phyloP scores from a whole-genome alignment of 2,888 invertebrate species.

The Aromia moschata region DNA sequence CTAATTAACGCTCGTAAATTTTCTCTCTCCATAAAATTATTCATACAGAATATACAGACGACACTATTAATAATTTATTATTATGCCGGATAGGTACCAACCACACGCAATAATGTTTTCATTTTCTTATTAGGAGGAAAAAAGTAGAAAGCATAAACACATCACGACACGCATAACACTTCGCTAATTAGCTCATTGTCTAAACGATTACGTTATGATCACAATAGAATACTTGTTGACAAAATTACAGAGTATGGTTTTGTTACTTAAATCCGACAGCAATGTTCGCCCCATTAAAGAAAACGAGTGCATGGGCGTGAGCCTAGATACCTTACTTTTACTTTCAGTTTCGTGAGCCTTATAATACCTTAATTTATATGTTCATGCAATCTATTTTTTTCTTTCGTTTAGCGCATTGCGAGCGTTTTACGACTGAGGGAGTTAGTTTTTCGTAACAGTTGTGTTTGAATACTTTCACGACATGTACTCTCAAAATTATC shows the following conservation, averaged over 20 bases:
- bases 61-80: no score
- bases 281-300: conserved; percentile 18
- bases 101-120: conserved; percentile 10
- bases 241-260: conserved; percentile 17
- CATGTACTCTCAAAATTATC: background rate
- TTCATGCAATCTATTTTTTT: conserved; percentile 12
- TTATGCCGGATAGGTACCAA: background rate
- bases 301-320: conserved; percentile 29
- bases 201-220: conserved; percentile 16
- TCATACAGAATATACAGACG: no score
- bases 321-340: conserved; percentile 28
- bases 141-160: conserved; percentile 16
- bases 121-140: conserved; percentile 14
- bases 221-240: conserved; percentile 25
- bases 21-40: no score
- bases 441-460: background rate
- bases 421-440: background rate
- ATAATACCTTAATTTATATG: conserved; percentile 27
- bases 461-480: background rate
- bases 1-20: no score
- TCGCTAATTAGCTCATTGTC: conserved; percentile 21
- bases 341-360: conserved; percentile 32
- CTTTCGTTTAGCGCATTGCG: background rate
- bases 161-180: conserved; percentile 5
- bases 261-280: conserved; percentile 15